phyloP scores from a whole-genome alignment of 2,797 vertebrate genomes.

The Manis javanica region DNA sequence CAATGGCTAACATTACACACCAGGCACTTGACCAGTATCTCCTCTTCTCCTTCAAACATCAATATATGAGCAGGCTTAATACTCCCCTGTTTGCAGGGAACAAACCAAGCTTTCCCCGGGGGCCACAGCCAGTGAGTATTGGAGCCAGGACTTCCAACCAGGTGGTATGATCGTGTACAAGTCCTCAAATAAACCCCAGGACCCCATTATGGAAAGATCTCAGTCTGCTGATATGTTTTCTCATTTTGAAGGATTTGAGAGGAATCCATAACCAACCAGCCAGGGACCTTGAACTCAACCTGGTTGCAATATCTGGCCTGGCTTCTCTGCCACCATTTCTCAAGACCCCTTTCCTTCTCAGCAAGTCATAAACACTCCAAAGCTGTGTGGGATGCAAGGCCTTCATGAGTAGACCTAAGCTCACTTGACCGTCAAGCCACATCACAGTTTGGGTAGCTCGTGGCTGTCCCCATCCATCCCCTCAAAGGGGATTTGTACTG shows the following conservation, averaged over 20 bases:
- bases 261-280: constrained; percentile 1
- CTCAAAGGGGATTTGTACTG: not conserved
- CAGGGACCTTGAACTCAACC: constrained; percentile 53
- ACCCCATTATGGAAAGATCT: not conserved
- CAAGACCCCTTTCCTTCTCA: not conserved
- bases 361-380: not conserved
- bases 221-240: not conserved
- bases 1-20: no score
- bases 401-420: not conserved
- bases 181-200: not conserved
- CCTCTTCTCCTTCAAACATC: not conserved
- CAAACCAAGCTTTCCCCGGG: not conserved
- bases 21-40: not conserved
- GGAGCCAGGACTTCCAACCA: not conserved
- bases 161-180: not conserved
- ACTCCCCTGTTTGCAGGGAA: not conserved
- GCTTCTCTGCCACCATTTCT: not conserved
- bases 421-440: not conserved
- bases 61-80: not conserved
- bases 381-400: not conserved
- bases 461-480: not conserved
- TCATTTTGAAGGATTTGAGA: constrained; percentile 65
- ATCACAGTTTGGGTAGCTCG: not conserved
- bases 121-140: not conserved
- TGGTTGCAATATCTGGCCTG: not conserved